phyloP scores from a whole-genome alignment of 2,888 invertebrate genomes.

The Caenorhabditis japonica region DNA sequence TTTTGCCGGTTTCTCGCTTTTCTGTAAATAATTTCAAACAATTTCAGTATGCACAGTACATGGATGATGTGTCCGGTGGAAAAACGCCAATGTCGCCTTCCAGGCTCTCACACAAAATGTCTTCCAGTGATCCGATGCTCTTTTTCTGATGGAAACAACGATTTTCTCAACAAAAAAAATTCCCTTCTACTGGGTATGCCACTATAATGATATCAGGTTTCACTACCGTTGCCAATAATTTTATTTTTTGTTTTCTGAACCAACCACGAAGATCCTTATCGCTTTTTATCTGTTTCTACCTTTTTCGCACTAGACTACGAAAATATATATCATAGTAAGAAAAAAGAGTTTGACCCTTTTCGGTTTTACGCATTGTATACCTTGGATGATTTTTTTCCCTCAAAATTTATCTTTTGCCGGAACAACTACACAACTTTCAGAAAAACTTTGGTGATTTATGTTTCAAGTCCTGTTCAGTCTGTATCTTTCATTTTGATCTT shows the following conservation, averaged over 20 bases:
- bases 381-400: background rate
- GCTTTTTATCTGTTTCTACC: background rate
- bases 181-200: slow-evolving; percentile 31
- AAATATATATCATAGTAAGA: background rate
- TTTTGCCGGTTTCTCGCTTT: slow-evolving; percentile 33
- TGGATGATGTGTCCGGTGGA: slow-evolving; percentile 67
- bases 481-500: slow-evolving; percentile 35
- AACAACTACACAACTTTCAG: background rate
- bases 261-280: no score
- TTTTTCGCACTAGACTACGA: background rate
- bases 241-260: background rate
- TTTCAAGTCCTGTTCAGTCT: slow-evolving; percentile 18
- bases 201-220: slow-evolving; percentile 51
- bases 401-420: slow-evolving; percentile 8
- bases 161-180: no score
- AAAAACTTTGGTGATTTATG: slow-evolving; percentile 37
- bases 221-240: slow-evolving; percentile 8
- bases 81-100: slow-evolving; percentile 64
- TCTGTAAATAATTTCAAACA: background rate
- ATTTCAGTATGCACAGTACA: slow-evolving; percentile 72
- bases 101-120: slow-evolving; percentile 67
- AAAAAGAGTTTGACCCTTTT: slow-evolving; percentile 1
- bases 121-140: slow-evolving; percentile 69
- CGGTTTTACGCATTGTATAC: background rate
- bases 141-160: slow-evolving; percentile 58